Conservation (phyloP, 2,797 vertebrate species). For the Allobates femoralis region DNA sequence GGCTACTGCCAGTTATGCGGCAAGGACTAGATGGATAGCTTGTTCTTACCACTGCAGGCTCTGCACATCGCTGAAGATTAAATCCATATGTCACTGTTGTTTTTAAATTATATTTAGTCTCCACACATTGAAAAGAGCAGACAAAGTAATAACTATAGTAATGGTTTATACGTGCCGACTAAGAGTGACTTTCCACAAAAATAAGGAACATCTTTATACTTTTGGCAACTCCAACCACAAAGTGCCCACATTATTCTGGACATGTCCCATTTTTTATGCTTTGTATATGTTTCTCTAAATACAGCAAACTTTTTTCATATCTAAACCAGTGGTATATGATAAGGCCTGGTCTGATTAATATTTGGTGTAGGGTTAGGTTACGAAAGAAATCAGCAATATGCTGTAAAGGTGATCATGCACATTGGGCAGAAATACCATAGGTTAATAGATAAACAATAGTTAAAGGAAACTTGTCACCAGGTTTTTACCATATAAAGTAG, state of each 20-base stretch:
- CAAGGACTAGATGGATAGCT: conserved; percentile 18
- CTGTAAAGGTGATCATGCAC: not conserved
- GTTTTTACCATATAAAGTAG: no score
- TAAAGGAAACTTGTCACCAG: no score
- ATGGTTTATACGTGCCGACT: conserved; percentile 17
- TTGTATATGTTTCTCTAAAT: not conserved
- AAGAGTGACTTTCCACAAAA: not conserved
- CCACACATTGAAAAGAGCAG: conserved; percentile 1
- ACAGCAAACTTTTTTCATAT: not conserved
- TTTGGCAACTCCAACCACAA: not conserved
- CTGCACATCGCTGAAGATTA: conserved; percentile 39
- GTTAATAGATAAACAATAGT: no score
- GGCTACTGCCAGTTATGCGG: conserved; percentile 6
- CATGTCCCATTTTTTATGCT: not conserved
- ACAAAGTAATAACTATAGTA: conserved; percentile 16
- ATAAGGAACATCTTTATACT: not conserved
- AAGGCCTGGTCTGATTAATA: not conserved
- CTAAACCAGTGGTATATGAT: not conserved
- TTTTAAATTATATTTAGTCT: conserved; percentile 45
- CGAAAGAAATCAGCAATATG: not conserved
- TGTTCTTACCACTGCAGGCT: conserved; percentile 40
- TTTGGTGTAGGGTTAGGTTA: not conserved
- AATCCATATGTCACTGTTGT: conserved; percentile 54
- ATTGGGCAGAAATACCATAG: no score
- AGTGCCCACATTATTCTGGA: no score